phyloP scores from a whole-genome alignment of 2,888 invertebrate species.

The Lutraria lutraria region DNA sequence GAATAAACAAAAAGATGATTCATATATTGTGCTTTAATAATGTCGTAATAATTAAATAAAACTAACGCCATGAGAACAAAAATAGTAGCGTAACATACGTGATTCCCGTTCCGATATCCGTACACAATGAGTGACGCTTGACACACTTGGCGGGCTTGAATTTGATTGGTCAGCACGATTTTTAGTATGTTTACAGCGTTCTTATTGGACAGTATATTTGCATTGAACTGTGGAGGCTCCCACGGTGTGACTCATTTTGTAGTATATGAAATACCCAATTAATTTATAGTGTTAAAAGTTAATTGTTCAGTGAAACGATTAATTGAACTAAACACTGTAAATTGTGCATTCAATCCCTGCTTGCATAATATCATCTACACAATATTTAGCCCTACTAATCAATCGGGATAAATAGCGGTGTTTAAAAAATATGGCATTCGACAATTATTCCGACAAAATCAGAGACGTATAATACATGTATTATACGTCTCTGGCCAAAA shows the following conservation, averaged over 20 bases:
- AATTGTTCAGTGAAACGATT: too few relatives aligned
- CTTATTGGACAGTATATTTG: conserved; percentile 42
- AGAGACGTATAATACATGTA: too few relatives aligned
- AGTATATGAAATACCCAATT: too few relatives aligned
- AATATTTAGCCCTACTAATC: too few relatives aligned
- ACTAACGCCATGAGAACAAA: neutral
- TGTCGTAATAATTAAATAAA: neutral
- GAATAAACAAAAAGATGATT: neutral
- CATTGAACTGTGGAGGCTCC: conserved; percentile 29
- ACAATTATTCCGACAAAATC: too few relatives aligned
- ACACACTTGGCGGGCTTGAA: conserved; percentile 80
- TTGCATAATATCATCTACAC: too few relatives aligned
- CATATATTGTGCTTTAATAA: neutral
- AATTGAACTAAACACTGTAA: too few relatives aligned
- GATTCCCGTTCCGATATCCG: neutral
- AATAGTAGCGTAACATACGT: conserved; percentile 11
- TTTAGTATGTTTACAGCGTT: neutral
- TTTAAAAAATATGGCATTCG: too few relatives aligned
- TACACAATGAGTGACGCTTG: conserved; percentile 63
- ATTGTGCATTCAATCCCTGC: too few relatives aligned
- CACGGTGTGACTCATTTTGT: conserved; percentile 35
- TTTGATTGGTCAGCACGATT: conserved; percentile 72
- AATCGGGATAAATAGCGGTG: too few relatives aligned
- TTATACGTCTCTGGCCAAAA: too few relatives aligned
- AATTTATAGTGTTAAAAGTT: too few relatives aligned